A percentile compares a stretch with the other conserved stretches of the same genome.
Conservation (phyloP, 92 coral and sea anemone genomes). For the Phenganax subtilis region DNA sequence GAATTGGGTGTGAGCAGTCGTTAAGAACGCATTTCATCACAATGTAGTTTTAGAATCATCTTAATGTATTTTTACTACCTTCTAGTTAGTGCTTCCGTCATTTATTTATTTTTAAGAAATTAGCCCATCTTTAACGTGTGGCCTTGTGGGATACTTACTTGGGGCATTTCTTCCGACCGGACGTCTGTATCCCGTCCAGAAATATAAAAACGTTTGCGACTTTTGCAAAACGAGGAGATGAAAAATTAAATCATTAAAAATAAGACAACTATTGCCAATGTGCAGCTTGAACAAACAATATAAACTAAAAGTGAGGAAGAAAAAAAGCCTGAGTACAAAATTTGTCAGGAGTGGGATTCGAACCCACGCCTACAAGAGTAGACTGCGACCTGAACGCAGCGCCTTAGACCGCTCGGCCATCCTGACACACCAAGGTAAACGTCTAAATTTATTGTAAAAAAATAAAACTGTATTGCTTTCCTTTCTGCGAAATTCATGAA, state of each 20-base stretch:
- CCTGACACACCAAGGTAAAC: constrained; percentile 53
- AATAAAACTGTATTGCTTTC: too few relatives aligned
- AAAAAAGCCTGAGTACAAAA: neutral
- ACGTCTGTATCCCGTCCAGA: neutral
- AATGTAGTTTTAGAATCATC: too few relatives aligned
- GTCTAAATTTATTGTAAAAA: neutral
- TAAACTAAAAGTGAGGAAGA: neutral
- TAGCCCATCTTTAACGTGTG: neutral
- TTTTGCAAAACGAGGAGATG: neutral
- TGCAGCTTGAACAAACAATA: neutral
- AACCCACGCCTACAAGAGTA: constrained; percentile 99
- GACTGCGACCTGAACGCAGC: constrained; percentile 99
- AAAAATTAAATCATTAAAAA: neutral
- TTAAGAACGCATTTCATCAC: too few relatives aligned
- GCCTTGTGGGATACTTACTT: neutral
- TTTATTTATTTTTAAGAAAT: too few relatives aligned
- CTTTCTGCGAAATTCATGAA: too few relatives aligned
- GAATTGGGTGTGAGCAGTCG: too few relatives aligned
- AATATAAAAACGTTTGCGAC: neutral
- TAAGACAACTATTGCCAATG: neutral
- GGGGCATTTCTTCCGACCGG: neutral
- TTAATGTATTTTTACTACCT: too few relatives aligned
- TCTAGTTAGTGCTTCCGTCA: too few relatives aligned
- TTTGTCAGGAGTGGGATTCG: constrained; percentile 99
- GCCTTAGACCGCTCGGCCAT: constrained; percentile 99